Base-by-base conservation (phyloP, 2,797 vertebrate genomes). In the Notolepis coatsorum region DNA sequence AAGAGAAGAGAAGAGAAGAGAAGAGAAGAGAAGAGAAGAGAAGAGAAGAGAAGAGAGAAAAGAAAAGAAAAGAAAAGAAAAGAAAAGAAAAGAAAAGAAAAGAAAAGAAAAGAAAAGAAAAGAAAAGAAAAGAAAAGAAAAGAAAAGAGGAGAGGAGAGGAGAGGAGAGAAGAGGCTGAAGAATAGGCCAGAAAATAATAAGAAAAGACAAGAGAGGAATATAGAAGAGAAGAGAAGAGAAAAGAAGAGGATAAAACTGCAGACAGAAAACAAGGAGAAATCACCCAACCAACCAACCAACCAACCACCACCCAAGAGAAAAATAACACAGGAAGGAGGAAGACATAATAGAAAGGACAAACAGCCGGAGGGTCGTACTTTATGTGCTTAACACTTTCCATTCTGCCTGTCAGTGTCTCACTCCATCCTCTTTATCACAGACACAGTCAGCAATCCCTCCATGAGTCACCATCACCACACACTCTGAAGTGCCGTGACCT, bases 331-430 rank as follows among this genome's bases (percentile, higher is more conserved):
- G 50, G 31, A 38, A 73, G 66, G 43, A 55, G 10, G 17, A 7
- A 51, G 1, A 27, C n/a, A 28, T 18, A 46, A 28, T 37, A 43
- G 49, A 25, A 45, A 20, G 53, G 18, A 67, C 25, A 10, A 15
- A 42, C 5, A 2, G 21, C 21, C 48, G 30, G 37, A 24, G 80
- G 80, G 82, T 77, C 75, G 27, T 73, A n/a, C n/a, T n/a, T n/a
- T n/a, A 43, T 57, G 54, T 71, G 81, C 82, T 86, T 80, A n/a
- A 75, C 74, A 80, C 83, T 79, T 77, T 86, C 75, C 80, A 62
- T 75, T 63, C 70, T 75, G 81, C 73, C 81, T 80, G 58, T 78
- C 77, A 65, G 35, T 10, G 65, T 42, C 71, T 73, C 59, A 33
- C 66, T 75, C 66, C 41, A 4, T 65, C 49, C 31, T 78, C 71